Base-by-base conservation (phyloP, 1,140 invertebrate species). In the Tetraneura akinire region DNA sequence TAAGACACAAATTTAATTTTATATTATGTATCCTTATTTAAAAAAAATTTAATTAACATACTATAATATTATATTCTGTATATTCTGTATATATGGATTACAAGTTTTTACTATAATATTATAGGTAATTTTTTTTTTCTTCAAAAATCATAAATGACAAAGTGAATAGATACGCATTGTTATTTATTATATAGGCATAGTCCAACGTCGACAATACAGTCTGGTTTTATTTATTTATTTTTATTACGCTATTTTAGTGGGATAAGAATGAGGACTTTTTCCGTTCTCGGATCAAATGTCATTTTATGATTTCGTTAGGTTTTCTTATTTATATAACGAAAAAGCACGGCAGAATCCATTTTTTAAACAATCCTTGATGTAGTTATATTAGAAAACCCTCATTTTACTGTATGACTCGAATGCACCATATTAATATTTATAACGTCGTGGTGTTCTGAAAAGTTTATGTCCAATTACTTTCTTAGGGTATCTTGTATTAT, bases 351-450 rank as follows among this genome's bases (percentile, higher is more conserved):
- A 11, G 32, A 16, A 57, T 37, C 49, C 29, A 42, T 53, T 70
- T 37, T 37, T 74, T 53, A 21, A 29, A 74, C 29, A 42, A 55
- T 74, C 10, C 29, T 53, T 29, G 18, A 23, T 32, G 29, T 42
- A n/a, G n/a, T n/a, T n/a, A 74, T 16, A 18, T 37, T 37, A 37
- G 32, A 4, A 37, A 55, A 74, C 45, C 42, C n/a, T 55, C 26
- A n/a, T 76, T 57, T 60, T 55, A 76, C 37, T 11, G 53, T 76
- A 76, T 23, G 73, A 57, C 32, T 76, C 32, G 53, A 57, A 76
- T 45, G 53, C 53, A 29, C 32, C 3, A 76, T 76, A 76, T 76
- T 76, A 76, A 76, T 76, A 76, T 76, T 76, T 76, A 57, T 76
- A 76, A 76, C 73, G 32, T 76, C 21, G 23, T 32, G 16, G 26